A percentile compares a stretch with the other conserved stretches of the same genome.
Conservation (phyloP, 1,140 invertebrate genomes). For the Drosophila auraria region DNA sequence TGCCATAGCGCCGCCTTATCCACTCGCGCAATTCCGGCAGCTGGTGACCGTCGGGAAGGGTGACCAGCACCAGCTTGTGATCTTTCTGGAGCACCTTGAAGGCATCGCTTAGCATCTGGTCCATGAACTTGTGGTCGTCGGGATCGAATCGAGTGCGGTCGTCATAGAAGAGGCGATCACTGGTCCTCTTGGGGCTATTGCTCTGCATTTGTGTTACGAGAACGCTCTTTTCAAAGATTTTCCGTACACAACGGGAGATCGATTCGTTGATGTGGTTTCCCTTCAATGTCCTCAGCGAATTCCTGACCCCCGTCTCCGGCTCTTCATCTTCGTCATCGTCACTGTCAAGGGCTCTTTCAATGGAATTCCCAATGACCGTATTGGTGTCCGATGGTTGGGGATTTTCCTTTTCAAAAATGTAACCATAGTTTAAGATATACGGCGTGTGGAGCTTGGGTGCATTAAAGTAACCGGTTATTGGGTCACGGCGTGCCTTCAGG, state of each 20-base stretch:
- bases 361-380: not conserved
- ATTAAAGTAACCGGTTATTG: not conserved
- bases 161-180: not conserved
- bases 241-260: conserved; percentile 11
- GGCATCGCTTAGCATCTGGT: conserved; percentile 30
- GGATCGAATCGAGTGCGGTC: conserved; percentile 3
- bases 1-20: conserved; percentile 18
- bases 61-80: conserved; percentile 16
- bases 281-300: not conserved
- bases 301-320: too few relatives aligned
- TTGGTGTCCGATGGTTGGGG: not conserved
- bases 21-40: conserved; percentile 26
- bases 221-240: conserved; percentile 22
- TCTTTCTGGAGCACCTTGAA: not conserved
- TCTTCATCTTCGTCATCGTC: not conserved
- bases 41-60: conserved; percentile 15
- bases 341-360: not conserved
- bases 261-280: conserved; percentile 5
- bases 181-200: not conserved
- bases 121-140: conserved; percentile 22
- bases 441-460: not conserved
- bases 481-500: not conserved
- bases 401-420: not conserved
- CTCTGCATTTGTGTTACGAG: not conserved
- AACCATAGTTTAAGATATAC: conserved; percentile 11